phyloP scores from a whole-genome alignment of 2,888 invertebrate genomes.

The Spilosoma lubricipeda region DNA sequence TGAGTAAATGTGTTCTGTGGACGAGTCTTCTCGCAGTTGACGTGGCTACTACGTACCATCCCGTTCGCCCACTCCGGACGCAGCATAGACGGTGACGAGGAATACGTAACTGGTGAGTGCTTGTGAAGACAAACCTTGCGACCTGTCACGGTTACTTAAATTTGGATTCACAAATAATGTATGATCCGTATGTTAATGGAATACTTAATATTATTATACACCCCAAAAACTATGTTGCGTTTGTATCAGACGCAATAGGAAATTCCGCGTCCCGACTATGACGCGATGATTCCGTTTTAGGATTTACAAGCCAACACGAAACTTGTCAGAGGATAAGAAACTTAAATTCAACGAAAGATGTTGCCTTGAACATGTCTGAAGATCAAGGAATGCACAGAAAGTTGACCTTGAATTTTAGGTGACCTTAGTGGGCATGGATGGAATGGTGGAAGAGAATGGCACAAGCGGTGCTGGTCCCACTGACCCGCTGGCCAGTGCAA shows the following conservation, averaged over 20 bases:
- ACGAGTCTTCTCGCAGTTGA: conserved; percentile 95
- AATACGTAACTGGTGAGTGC: conserved; percentile 97
- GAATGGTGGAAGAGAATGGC: conserved; percentile 97
- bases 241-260: conserved; percentile 78
- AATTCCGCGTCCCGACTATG: conserved; percentile 75
- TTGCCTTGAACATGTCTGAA: conserved; percentile 62
- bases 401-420: conserved; percentile 88
- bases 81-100: conserved; percentile 97
- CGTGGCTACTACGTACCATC: conserved; percentile 97
- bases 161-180: conserved; percentile 79
- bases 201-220: conserved; percentile 60
- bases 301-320: conserved; percentile 74
- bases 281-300: conserved; percentile 80
- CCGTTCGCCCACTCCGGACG: conserved; percentile 97
- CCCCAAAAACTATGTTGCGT: conserved; percentile 70
- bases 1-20: too few relatives aligned
- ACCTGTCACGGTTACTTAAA: conserved; percentile 83
- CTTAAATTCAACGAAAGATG: conserved; percentile 57
- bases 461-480: conserved; percentile 75
- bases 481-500: conserved; percentile 72
- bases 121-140: conserved; percentile 85
- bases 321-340: conserved; percentile 57
- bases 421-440: conserved; percentile 92
- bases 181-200: conserved; percentile 67
- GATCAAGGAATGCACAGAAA: conserved; percentile 78